A percentile compares a stretch with the other conserved stretches of the same genome.
These are phyloP conservation scores for Propithecus deckenii DNA, from an alignment of 2,797 vertebrate genomes.

Conservation along the genomic window DNA sequence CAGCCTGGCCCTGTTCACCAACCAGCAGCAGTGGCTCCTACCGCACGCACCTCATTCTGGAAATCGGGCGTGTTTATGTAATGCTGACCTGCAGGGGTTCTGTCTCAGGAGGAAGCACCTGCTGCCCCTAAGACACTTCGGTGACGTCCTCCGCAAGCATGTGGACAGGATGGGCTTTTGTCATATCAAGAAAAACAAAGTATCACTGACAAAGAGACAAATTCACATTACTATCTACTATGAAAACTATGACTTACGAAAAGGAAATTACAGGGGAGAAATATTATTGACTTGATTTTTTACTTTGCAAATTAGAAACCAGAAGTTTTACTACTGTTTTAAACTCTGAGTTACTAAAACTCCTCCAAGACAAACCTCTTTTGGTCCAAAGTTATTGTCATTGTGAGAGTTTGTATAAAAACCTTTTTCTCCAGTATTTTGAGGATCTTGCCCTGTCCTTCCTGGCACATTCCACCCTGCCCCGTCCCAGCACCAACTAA, in stretches of 20 bases:
- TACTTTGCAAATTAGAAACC: background rate
- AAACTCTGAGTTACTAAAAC: background rate
- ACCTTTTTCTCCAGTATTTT: background rate
- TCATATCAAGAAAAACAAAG: background rate
- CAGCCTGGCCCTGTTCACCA: no score
- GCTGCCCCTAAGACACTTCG: background rate
- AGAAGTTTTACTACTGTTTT: background rate
- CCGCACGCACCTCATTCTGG: fast-evolving
- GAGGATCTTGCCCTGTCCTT: background rate
- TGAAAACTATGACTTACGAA: no score
- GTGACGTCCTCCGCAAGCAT: fast-evolving
- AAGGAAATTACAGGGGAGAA: background rate
- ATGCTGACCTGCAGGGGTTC: background rate
- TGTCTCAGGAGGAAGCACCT: background rate
- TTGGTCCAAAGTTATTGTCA: no score
- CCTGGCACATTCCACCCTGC: background rate
- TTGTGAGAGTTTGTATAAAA: background rate
- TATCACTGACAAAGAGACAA: background rate
- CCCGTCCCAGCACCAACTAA: background rate
- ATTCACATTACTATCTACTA: no score
- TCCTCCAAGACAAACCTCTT: background rate
- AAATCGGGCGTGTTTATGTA: background rate
- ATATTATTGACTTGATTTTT: background rate
- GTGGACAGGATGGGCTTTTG: background rate
- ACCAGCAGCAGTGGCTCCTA: background rate